phyloP scores from a whole-genome alignment of 2,888 invertebrate genomes.

The Chamaedrilus cognettii region DNA sequence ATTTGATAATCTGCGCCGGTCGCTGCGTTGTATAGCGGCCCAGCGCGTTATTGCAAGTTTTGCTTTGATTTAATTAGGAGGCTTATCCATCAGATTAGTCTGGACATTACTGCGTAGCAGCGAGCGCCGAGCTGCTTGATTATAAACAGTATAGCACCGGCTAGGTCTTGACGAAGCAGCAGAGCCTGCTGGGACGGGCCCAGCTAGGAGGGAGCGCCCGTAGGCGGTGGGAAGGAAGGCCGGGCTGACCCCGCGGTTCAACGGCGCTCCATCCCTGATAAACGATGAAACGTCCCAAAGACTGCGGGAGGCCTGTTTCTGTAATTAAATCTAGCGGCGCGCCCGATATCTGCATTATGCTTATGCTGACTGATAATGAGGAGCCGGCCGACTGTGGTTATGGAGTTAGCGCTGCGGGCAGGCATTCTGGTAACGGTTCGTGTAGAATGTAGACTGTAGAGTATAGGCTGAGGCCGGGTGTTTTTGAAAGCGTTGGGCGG shows the following conservation, averaged over 20 bases:
- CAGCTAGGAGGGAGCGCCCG: background rate
- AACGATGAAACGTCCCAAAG: conserved; percentile 10
- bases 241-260: background rate
- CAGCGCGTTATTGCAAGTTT: conserved; percentile 7
- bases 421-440: no score
- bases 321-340: conserved; percentile 10
- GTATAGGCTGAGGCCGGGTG: no score
- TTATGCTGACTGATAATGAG: conserved; percentile 12
- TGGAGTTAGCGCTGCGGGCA: no score
- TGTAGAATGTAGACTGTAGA: no score
- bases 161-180: background rate
- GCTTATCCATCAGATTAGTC: conserved; percentile 10
- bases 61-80: conserved; percentile 9
- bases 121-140: conserved; percentile 8
- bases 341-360: conserved; percentile 11
- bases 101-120: background rate
- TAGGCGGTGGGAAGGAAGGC: background rate
- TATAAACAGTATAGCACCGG: conserved; percentile 18
- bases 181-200: background rate
- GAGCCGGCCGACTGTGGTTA: no score
- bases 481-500: no score
- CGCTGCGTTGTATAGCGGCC: background rate
- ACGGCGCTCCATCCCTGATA: conserved; percentile 6
- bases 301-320: conserved; percentile 7
- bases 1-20: background rate